These are phyloP conservation scores for Heteromyza rotundicornis DNA, from an alignment of 2,888 invertebrate genomes.

Conservation along the genomic window DNA sequence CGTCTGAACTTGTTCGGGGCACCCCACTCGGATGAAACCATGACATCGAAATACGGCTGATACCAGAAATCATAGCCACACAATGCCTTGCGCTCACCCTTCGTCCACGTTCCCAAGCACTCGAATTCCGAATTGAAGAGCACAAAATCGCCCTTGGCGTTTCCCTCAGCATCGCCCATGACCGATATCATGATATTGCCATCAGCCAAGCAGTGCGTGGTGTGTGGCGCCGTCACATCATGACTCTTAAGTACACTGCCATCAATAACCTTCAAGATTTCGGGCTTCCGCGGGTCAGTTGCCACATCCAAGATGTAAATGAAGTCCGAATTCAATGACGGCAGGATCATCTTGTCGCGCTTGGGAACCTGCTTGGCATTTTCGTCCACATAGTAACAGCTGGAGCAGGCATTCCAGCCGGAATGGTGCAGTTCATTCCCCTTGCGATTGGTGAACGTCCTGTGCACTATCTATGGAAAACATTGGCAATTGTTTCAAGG, in stretches of 20 bases:
- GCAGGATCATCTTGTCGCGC: slow-evolving; percentile 82
- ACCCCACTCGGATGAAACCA: slow-evolving; percentile 94
- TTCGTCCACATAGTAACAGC: slow-evolving; percentile 70
- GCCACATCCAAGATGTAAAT: slow-evolving; percentile 85
- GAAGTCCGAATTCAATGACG: slow-evolving; percentile 80
- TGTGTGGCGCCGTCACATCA: slow-evolving; percentile 88
- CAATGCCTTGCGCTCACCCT: slow-evolving; percentile 67
- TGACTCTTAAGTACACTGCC: slow-evolving; percentile 77
- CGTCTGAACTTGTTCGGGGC: slow-evolving; percentile 78
- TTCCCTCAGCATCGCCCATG: slow-evolving; percentile 87
- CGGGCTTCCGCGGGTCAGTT: slow-evolving; percentile 74
- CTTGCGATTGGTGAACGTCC: slow-evolving; percentile 76
- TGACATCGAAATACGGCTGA: slow-evolving; percentile 89
- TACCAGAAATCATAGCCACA: slow-evolving; percentile 99
- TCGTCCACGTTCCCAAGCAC: slow-evolving; percentile 74
- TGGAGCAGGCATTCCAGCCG: slow-evolving; percentile 97
- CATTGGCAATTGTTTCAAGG: not conserved
- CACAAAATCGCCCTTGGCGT: slow-evolving; percentile 86
- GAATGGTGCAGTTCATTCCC: slow-evolving; percentile 94
- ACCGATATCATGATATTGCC: slow-evolving; percentile 96
- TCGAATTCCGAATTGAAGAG: slow-evolving; percentile 78
- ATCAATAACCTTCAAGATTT: slow-evolving; percentile 80
- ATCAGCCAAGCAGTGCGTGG: slow-evolving; percentile 89
- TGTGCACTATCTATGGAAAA: slow-evolving; percentile 78
- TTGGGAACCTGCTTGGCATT: slow-evolving; percentile 63